Evolutionary conservation across 2,113 vertebrate species (phyloP).

Genomic region (Percopsis transmontana): DNA sequence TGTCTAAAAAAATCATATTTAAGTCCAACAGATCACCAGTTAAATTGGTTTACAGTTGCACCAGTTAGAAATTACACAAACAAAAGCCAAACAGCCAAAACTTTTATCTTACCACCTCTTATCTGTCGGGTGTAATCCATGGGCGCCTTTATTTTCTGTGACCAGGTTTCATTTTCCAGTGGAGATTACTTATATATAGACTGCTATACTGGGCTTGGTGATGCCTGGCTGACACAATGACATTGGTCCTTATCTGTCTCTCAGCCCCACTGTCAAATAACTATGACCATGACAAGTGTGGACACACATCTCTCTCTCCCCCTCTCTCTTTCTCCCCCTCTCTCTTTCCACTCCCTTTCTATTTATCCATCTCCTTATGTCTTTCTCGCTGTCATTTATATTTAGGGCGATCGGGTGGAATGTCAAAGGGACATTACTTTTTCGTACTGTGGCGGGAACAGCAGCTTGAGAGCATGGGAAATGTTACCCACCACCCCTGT

Average conservation of each 20-base stretch:
- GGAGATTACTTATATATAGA: slow-evolving; percentile 17
- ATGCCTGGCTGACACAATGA: slow-evolving; percentile 34
- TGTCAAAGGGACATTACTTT: slow-evolving; percentile 31
- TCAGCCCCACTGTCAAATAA: slow-evolving; percentile 9
- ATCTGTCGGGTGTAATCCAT: slow-evolving; percentile 33
- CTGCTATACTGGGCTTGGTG: slow-evolving; percentile 33
- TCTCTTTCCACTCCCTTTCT: slow-evolving; percentile 1
- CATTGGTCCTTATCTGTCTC: slow-evolving; percentile 20
- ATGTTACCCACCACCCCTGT: slow-evolving; percentile 27
- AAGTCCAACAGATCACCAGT: slow-evolving; percentile 1
- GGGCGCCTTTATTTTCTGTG: slow-evolving; percentile 4
- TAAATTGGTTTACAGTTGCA: slow-evolving; percentile 11
- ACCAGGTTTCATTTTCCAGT: slow-evolving; percentile 23
- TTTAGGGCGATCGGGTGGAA: slow-evolving; percentile 57
- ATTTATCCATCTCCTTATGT: slow-evolving; percentile 25
- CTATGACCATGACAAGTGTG: slow-evolving; percentile 5
- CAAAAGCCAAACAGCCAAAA: slow-evolving; percentile 34
- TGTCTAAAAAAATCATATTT: slow-evolving; percentile 8
- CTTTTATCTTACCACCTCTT: slow-evolving; percentile 48
- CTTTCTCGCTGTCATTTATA: slow-evolving; percentile 41
- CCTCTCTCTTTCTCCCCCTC: slow-evolving; percentile 16
- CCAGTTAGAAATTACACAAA: neutral
- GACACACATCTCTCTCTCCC: slow-evolving; percentile 15
- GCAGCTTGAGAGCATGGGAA: slow-evolving; percentile 22
- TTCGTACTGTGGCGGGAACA: slow-evolving; percentile 17